Conservation (phyloP, 2,888 invertebrate species). For the Lepidocyrtinus sp. region DNA sequence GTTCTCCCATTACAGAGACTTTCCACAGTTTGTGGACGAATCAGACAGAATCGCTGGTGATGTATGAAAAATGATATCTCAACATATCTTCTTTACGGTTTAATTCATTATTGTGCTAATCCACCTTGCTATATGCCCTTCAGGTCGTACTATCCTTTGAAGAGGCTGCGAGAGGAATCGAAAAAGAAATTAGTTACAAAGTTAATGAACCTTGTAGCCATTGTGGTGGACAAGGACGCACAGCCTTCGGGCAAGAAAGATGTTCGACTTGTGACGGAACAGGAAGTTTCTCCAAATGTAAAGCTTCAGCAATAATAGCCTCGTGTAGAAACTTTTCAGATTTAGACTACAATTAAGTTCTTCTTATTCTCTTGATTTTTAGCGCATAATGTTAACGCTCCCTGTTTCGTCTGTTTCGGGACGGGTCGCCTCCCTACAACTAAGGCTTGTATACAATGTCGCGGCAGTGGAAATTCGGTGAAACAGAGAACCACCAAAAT, state of each 20-base stretch:
- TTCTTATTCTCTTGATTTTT: background rate
- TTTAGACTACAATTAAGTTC: background rate
- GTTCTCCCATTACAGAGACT: conserved; percentile 24
- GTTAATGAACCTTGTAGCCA: conserved; percentile 92
- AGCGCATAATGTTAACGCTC: conserved; percentile 24
- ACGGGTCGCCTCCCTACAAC: conserved; percentile 78
- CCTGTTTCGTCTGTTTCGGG: conserved; percentile 42
- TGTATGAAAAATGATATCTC: conserved; percentile 22
- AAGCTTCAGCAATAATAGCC: conserved; percentile 17
- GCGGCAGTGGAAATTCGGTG: conserved; percentile 91
- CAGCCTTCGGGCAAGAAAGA: conserved; percentile 88
- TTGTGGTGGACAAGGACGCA: conserved; percentile 88
- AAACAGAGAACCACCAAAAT: conserved; percentile 91
- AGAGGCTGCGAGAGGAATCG: conserved; percentile 95
- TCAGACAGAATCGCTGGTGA: conserved; percentile 39
- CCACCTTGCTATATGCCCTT: too few species aligned
- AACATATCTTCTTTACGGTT: conserved; percentile 73
- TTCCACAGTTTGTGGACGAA: background rate
- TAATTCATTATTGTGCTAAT: too few species aligned
- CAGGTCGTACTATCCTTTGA: conserved; percentile 91
- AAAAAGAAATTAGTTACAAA: conserved; percentile 93
- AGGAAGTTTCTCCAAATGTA: conserved; percentile 76
- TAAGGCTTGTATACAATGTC: conserved; percentile 91
- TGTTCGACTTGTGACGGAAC: conserved; percentile 97
- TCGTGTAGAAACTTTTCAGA: background rate